Evolutionary conservation across 2,888 invertebrate species (phyloP).

Genomic region (Oeneis ivallda): DNA sequence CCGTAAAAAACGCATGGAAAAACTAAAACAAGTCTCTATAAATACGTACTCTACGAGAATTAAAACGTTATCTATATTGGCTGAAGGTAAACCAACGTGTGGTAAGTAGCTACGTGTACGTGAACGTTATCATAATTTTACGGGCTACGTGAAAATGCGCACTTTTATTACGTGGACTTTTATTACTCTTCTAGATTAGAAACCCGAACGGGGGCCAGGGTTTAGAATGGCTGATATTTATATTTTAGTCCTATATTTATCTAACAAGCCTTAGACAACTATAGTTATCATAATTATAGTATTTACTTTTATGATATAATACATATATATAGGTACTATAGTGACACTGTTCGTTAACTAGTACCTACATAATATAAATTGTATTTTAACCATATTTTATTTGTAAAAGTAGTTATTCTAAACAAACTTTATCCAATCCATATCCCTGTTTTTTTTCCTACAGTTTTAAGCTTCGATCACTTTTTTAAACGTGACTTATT

Average conservation of each 20-base stretch:
- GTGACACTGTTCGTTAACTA: too few species aligned
- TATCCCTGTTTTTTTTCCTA: not conserved
- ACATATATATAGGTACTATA: too few species aligned
- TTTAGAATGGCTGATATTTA: conserved; percentile 37
- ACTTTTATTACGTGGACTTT: conserved; percentile 74
- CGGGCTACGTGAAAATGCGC: conserved; percentile 75
- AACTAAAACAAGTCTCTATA: not conserved
- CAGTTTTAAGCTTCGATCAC: not conserved
- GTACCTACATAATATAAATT: too few species aligned
- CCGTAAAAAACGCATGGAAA: not conserved
- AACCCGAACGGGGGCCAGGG: conserved; percentile 45
- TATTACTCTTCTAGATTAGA: conserved; percentile 78
- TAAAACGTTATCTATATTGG: not conserved
- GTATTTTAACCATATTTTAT: too few species aligned
- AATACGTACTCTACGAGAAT: not conserved
- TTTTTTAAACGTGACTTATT: too few species aligned
- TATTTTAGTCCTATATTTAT: too few species aligned
- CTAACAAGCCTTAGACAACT: too few species aligned
- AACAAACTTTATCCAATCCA: too few species aligned
- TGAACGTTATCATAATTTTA: conserved; percentile 81
- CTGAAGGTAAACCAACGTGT: not conserved
- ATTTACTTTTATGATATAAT: too few species aligned
- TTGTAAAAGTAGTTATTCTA: too few species aligned
- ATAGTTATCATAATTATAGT: too few species aligned
- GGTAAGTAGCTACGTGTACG: conserved; percentile 45